Percentiles rank a stretch among this genome's conserved stretches.
Evolutionary conservation across 2,888 invertebrate genomes (phyloP).

Genomic region (Troides aeacus): DNA sequence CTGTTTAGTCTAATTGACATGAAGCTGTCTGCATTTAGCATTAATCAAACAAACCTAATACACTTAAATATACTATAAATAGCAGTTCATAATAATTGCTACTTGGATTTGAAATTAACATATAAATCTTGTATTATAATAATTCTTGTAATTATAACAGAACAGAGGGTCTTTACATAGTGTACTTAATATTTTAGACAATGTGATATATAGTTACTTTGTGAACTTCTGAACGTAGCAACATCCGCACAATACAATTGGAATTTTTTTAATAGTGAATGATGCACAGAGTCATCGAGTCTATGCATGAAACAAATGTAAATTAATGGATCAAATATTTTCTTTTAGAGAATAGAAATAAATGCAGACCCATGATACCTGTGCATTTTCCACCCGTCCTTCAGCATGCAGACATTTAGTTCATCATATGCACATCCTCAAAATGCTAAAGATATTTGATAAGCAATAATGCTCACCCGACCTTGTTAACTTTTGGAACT

Average conservation of each 20-base stretch:
- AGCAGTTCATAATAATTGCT: conserved; percentile 51
- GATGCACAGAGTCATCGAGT: conserved; percentile 61
- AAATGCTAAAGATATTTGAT: conserved; percentile 67
- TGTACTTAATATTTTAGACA: conserved; percentile 25
- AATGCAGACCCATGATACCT: conserved; percentile 38
- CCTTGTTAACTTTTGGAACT: conserved; percentile 73
- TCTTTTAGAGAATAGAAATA: conserved; percentile 43
- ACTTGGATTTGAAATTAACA: conserved; percentile 38
- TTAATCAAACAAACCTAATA: conserved; percentile 36
- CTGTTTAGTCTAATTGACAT: conserved; percentile 58
- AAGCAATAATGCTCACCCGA: conserved; percentile 65
- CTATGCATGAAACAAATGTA: conserved; percentile 48
- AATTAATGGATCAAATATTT: conserved; percentile 38
- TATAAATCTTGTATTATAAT: conserved; percentile 25
- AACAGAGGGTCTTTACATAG: conserved; percentile 23
- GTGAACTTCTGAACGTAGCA: conserved; percentile 63
- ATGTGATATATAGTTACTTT: conserved; percentile 30
- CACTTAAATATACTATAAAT: conserved; percentile 40
- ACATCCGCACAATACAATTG: conserved; percentile 64
- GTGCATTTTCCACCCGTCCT: conserved; percentile 58
- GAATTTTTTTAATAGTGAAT: conserved; percentile 59
- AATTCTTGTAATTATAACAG: conserved; percentile 26
- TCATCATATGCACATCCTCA: conserved; percentile 73
- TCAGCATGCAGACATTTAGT: conserved; percentile 56
- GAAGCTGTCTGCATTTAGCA: conserved; percentile 64